A percentile compares a stretch with the other conserved stretches of the same genome.
These are phyloP conservation scores for Coelopa pilipes DNA, from an alignment of 2,888 invertebrate species.

Conservation along the genomic window DNA sequence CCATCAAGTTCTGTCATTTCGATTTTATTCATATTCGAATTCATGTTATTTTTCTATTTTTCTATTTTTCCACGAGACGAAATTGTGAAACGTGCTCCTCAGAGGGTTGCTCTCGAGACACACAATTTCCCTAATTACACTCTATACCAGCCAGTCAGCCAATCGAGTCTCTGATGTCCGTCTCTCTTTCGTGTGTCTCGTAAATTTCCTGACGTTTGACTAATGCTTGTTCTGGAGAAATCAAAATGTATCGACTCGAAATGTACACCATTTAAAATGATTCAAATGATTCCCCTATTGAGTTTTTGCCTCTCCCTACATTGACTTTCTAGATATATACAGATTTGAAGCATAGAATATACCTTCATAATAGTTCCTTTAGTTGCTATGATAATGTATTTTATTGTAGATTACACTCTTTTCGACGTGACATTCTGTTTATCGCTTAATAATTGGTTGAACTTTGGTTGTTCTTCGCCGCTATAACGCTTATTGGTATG, in stretches of 20 bases:
- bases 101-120: constrained; percentile 1
- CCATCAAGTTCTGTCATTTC: constrained; percentile 25
- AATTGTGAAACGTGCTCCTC: constrained; percentile 24
- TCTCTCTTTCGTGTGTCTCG: constrained; percentile 7
- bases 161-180: neutral
- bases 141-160: neutral
- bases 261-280: no score
- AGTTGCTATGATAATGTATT: no score
- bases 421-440: no score
- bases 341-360: no score
- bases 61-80: neutral
- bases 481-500: no score
- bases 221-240: constrained; percentile 15
- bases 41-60: neutral
- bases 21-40: constrained; percentile 23
- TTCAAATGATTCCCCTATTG: no score
- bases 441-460: no score
- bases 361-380: no score
- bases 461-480: no score
- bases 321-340: no score
- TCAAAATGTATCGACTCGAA: constrained; percentile 1
- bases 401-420: no score
- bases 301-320: no score
- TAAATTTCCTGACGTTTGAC: constrained; percentile 21
- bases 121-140: constrained; percentile 22